Evolutionary conservation across 2,888 invertebrate species (phyloP), one percentile per base, ranked within the genome.

Genomic region (Ametastegia equiseti): DNA sequence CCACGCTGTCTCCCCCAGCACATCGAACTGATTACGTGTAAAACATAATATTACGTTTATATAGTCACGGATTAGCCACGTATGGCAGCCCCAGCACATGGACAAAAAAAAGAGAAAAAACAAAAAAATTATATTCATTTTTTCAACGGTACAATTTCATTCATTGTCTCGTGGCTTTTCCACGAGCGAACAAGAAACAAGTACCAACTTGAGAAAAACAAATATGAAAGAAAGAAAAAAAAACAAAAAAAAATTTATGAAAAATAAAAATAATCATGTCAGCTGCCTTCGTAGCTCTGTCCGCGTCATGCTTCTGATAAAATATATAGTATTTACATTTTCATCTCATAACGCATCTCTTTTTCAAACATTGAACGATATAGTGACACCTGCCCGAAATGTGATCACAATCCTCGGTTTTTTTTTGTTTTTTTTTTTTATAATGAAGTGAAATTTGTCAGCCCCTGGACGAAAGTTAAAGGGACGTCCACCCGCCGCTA

Each of bases 1-100:
- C 63, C 80, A 78, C 82, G 75, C 82, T 83, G 77, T 83, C 80
- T 9, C 54, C n/a, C 77, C 39, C 73, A 82, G 84, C 83, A 45
- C 85, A 82, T 84, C 78, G 86, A 86, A 86, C 86, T 86, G 86
- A 86, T 84, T 86, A 84, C 65, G 57, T 80, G 60, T 80, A 80
- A 73, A 65, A 57, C 45, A 67, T 79, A 45, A 60, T 79, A 75
- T 54, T 75, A 75, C 54, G 45, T 75, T 45, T 36, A 54, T 39
- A 75, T 71, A 71, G 71, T 71, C 30, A 47, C 71, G 71, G 78
- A 75, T 63, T 60, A 33, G 78, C 60, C 60, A 63, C 42, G 60
- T 45, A 27, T 23, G 78, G 78, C 60, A 54, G 60, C 57, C 7
- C 60, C 23, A 42, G 63, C 60, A 78, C 13, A n/a, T 57, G 39